A percentile compares a stretch with the other conserved stretches of the same genome.
Conservation (phyloP, 1,140 invertebrate species). For the Drosophila novamexicana region DNA sequence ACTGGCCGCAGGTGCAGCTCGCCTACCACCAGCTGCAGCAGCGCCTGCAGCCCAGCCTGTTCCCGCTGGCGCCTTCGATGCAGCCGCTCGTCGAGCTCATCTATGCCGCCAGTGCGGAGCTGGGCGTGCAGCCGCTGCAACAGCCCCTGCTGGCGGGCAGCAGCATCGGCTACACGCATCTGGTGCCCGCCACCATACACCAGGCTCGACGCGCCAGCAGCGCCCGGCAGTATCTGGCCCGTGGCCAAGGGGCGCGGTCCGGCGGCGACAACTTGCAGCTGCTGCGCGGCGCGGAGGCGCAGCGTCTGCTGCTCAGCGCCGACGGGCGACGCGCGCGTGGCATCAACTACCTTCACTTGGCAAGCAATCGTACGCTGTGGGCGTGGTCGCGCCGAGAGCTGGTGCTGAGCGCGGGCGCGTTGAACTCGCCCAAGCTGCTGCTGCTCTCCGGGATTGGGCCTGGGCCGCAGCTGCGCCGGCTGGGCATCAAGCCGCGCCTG, state of each 20-base stretch:
- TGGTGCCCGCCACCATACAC: conserved; percentile 85
- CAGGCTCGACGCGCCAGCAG: conserved; percentile 86
- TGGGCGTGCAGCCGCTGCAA: conserved; percentile 85
- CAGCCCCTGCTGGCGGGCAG: conserved; percentile 85
- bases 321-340: conserved; percentile 87
- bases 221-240: conserved; percentile 86
- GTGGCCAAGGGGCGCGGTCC: neutral
- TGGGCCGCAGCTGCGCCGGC: conserved; percentile 75
- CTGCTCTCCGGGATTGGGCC: conserved; percentile 86
- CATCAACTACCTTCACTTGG: conserved; percentile 89
- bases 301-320: conserved; percentile 87
- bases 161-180: conserved; percentile 71
- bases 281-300: conserved; percentile 86
- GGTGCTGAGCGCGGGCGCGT: conserved; percentile 86
- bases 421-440: conserved; percentile 86
- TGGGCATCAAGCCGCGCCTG: conserved; percentile 84
- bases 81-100: conserved; percentile 85
- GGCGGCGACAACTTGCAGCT: conserved; percentile 88
- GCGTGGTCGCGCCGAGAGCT: conserved; percentile 64
- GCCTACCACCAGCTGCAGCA: conserved; percentile 33
- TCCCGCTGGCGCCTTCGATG: conserved; percentile 14
- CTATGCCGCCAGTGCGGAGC: conserved; percentile 36
- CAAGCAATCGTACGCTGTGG: conserved; percentile 70
- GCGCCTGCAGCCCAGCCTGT: conserved; percentile 39
- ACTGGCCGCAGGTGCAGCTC: conserved; percentile 88